Conservation (phyloP, 2,113 vertebrate species). For the Stegostoma tigrinum region DNA sequence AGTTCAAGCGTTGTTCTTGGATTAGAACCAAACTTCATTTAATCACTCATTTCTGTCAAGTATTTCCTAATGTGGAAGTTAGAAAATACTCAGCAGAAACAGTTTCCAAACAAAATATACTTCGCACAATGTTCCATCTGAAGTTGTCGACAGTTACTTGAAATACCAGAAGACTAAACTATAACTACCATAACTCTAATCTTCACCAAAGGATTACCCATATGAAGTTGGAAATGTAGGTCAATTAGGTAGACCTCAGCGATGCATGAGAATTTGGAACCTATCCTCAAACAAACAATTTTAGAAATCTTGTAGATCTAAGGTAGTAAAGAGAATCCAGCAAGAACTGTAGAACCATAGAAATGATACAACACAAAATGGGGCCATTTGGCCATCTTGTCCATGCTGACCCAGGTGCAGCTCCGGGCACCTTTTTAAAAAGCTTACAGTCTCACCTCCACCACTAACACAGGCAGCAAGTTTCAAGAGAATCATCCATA, state of each 20-base stretch:
- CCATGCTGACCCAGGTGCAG: too few species aligned
- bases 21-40: neutral
- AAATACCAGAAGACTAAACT: neutral
- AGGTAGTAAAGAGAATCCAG: neutral
- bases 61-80: neutral
- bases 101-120: neutral
- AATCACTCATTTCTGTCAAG: neutral
- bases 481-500: neutral
- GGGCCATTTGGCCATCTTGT: too few species aligned
- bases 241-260: neutral
- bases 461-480: too few species aligned
- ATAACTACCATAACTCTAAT: neutral
- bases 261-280: neutral
- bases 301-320: neutral
- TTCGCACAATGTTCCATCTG: neutral
- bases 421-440: too few species aligned
- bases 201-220: neutral
- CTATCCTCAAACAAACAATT: neutral
- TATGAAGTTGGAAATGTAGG: neutral
- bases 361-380: too few species aligned
- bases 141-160: neutral
- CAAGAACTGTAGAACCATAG: neutral
- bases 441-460: too few species aligned
- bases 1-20: neutral
- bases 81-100: neutral